These are phyloP conservation scores for Conistra vaccinii DNA, from an alignment of 2,888 invertebrate genomes.

Conservation along the genomic window DNA sequence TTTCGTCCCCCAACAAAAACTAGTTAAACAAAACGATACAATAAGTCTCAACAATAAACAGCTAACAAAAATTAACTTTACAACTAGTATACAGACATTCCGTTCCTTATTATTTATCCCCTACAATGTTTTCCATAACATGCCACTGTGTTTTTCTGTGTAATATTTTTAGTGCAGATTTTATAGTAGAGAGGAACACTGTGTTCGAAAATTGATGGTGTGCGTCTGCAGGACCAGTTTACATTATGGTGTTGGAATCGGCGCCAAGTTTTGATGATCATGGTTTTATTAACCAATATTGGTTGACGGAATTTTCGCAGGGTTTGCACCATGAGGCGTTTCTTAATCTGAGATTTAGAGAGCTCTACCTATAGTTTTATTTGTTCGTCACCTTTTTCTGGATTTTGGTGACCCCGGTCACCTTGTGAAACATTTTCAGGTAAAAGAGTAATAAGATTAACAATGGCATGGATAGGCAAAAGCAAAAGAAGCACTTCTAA, in stretches of 20 bases:
- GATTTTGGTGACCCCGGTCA: not conserved
- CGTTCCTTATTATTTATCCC: constrained; percentile 65
- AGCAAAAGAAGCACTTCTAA: too few relatives aligned
- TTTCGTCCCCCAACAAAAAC: constrained; percentile 72
- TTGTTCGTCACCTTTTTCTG: not conserved
- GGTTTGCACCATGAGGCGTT: constrained; percentile 59
- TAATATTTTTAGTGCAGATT: constrained; percentile 31
- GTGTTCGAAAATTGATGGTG: constrained; percentile 59
- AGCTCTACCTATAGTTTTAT: not conserved
- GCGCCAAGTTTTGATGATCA: constrained; percentile 89
- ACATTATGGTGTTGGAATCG: constrained; percentile 80
- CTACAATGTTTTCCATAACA: constrained; percentile 62
- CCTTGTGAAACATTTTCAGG: not conserved
- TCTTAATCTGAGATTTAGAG: constrained; percentile 40
- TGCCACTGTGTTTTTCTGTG: constrained; percentile 52
- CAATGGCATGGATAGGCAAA: not conserved
- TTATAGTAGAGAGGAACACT: constrained; percentile 43
- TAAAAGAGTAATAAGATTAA: not conserved
- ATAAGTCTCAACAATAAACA: constrained; percentile 84
- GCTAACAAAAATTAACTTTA: constrained; percentile 74
- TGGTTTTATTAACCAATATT: constrained; percentile 91
- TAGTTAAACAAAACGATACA: constrained; percentile 86
- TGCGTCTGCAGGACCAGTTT: constrained; percentile 67
- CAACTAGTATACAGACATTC: constrained; percentile 57
- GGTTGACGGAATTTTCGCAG: constrained; percentile 76